Evolutionary conservation across 2,797 vertebrate species (phyloP).

Genomic region (Danio kyathit): DNA sequence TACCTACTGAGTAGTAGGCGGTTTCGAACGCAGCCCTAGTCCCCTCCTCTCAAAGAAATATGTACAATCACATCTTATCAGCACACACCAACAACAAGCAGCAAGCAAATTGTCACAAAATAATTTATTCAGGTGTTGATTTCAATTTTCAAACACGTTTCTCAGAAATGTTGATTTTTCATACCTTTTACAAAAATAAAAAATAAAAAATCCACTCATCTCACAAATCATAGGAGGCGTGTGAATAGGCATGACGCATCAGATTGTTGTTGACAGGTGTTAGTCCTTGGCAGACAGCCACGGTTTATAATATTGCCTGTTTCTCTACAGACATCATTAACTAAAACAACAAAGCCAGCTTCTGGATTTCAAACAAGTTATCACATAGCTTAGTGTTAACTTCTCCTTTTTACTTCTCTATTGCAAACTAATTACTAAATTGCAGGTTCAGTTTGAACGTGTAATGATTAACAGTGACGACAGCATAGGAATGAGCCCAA

Average conservation of each 20-base stretch:
- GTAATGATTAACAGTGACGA: constrained; percentile 36
- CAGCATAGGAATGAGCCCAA: not conserved
- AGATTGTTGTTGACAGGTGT: constrained; percentile 13
- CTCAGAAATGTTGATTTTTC: too few relatives aligned
- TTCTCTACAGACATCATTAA: constrained; percentile 32
- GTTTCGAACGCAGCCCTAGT: too few relatives aligned
- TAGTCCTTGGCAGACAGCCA: constrained; percentile 17
- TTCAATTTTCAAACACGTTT: not conserved
- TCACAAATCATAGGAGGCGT: constrained; percentile 1
- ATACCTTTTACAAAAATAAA: not conserved
- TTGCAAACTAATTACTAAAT: constrained; percentile 41
- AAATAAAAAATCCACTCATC: not conserved
- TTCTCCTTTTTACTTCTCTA: constrained; percentile 17
- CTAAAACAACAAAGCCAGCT: constrained; percentile 27
- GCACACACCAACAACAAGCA: too few relatives aligned
- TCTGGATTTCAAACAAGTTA: constrained; percentile 36
- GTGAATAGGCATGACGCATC: constrained; percentile 1
- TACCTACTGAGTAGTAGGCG: too few relatives aligned
- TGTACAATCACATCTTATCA: too few relatives aligned
- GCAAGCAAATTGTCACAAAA: not conserved
- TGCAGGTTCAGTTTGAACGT: constrained; percentile 38
- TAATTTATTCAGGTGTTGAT: not conserved
- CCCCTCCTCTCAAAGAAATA: too few relatives aligned
- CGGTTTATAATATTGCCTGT: constrained; percentile 15
- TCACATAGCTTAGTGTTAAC: constrained; percentile 17